Base-by-base conservation (phyloP, 2,797 vertebrate species). In the Myotis findleyi region DNA sequence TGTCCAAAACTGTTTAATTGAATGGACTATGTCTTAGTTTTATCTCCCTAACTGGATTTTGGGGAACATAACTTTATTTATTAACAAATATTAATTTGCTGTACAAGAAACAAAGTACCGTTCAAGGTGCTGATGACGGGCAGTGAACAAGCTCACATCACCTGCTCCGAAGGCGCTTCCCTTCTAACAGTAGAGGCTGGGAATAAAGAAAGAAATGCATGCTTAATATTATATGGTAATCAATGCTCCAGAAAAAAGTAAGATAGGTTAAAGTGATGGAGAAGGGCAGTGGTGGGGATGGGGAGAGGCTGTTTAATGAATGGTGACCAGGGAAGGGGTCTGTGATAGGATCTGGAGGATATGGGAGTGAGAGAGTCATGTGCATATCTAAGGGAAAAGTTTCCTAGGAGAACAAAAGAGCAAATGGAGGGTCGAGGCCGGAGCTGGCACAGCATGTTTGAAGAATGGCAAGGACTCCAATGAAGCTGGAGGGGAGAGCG, bases 41-140 rank as follows among this genome's bases (percentile, higher is more conserved):
- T 80, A 23, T 55, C n/a, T 69, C 20, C 76, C 9, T 79, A 44
- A 18, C 13, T 55, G 23, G n/a, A 64, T 55, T 93, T 87, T 92
- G 84, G 51, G n/a, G 64, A 79, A 2, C 49, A 68, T 36, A 80
- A 23, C 47, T 53, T 59, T 36, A 18, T 57, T 72, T 36, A 51
- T 36, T 59, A 89, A 41, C 14, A 59, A 57, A n/a, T 55, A 68
- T 49, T 17, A 49, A 41, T 79, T 47, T 71, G 6, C 17, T 33
- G 10, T 9, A 20, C n/a, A 79, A 79, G 59, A 33, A 91, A 33
- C 8, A 16, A 86, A 38, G 18, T 30, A 23, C 6, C 5, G 3
- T 81, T 72, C 16, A 33, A 17, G 10, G 27, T 41, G 25, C 18
- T 5, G 20, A 83, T 7, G 92, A 64, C 18, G 25, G 57, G 57